Evolutionary conservation across 2,797 vertebrate species (phyloP).

Genomic region (Microctenopoma stevenorrisi): DNA sequence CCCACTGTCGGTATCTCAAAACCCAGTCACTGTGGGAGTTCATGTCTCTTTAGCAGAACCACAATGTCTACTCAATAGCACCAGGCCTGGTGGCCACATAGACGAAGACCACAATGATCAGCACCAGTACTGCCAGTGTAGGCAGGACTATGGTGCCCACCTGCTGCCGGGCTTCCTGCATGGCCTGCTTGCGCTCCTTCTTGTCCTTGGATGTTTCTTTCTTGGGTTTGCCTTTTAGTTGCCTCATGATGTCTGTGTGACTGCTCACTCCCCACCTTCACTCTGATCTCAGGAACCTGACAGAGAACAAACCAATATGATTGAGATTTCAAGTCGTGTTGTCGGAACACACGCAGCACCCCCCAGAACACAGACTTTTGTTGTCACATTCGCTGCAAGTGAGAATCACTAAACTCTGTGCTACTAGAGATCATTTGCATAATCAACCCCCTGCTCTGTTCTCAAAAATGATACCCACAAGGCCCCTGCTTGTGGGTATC

Average conservation of each 20-base stretch:
- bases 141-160: constrained; percentile 94
- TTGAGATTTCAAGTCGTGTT: background rate
- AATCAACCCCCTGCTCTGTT: no score
- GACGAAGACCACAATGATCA: constrained; percentile 94
- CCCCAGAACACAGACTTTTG: background rate
- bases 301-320: background rate
- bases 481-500: no score
- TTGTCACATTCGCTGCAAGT: no score
- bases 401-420: no score
- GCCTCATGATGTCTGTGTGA: constrained; percentile 86
- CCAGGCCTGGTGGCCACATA: constrained; percentile 94
- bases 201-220: constrained; percentile 97
- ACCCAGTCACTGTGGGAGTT: constrained; percentile 14
- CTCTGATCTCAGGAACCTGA: constrained; percentile 45
- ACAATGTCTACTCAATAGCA: constrained; percentile 81
- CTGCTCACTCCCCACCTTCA: background rate
- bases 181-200: constrained; percentile 96
- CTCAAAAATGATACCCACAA: no score
- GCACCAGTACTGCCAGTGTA: constrained; percentile 89
- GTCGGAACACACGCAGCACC: background rate
- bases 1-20: constrained; percentile 29
- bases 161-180: constrained; percentile 96
- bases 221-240: constrained; percentile 97
- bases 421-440: no score
- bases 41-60: constrained; percentile 11